phyloP scores from a whole-genome alignment of 2,797 vertebrate genomes.

The Natrix natrix region DNA sequence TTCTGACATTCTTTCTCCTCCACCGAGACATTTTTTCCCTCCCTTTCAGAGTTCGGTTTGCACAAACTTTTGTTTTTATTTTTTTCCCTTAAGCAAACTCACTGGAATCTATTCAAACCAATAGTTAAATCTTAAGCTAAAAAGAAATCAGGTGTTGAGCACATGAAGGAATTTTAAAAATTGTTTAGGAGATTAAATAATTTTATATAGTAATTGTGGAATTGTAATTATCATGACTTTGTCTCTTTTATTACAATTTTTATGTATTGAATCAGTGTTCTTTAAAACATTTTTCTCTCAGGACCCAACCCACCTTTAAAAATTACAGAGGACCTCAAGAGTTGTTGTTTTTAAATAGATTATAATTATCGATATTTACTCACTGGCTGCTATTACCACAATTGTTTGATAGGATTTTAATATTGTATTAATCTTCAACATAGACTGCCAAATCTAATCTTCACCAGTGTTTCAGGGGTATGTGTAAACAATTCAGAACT shows the following conservation, averaged over 20 bases:
- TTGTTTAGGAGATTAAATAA: background rate
- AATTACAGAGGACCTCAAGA: background rate
- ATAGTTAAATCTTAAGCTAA: background rate
- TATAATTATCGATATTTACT: background rate
- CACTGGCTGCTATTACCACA: background rate
- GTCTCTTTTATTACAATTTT: background rate
- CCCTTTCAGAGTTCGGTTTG: background rate
- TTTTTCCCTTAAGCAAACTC: background rate
- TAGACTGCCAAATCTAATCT: background rate
- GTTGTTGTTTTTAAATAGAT: background rate
- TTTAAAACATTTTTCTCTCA: background rate
- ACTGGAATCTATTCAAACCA: background rate
- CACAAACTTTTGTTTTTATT: background rate
- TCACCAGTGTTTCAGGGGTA: background rate
- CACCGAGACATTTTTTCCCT: background rate
- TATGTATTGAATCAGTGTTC: background rate
- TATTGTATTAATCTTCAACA: background rate
- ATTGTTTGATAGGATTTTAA: background rate
- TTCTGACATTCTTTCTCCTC: background rate
- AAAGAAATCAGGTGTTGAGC: background rate
- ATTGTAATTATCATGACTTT: background rate
- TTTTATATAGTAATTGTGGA: background rate
- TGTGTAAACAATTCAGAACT: background rate
- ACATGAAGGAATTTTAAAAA: background rate
- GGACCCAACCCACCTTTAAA: background rate